phyloP scores from a whole-genome alignment of 1,140 invertebrate species.

The Dendrolimus kikuchii region DNA sequence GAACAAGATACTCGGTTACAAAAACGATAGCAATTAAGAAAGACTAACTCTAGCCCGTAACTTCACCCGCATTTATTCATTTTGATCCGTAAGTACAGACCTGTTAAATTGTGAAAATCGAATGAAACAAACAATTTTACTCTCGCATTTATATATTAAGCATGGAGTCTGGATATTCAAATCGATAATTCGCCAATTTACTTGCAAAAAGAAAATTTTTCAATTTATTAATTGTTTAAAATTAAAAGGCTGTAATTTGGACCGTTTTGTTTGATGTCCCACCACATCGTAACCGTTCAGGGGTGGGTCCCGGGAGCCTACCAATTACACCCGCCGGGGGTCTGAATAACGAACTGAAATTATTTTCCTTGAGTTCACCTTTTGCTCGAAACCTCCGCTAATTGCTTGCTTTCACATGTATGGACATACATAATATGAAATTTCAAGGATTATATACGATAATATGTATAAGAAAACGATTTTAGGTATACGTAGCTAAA shows the following conservation, averaged over 20 bases:
- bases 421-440: neutral
- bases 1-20: no score
- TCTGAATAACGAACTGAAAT: slow-evolving; percentile 32
- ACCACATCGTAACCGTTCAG: slow-evolving; percentile 9
- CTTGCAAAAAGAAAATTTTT: slow-evolving; percentile 12
- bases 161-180: no score
- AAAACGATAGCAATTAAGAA: no score
- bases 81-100: no score
- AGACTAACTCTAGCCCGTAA: no score
- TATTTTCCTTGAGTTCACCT: slow-evolving; percentile 25
- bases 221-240: slow-evolving; percentile 22
- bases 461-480: slow-evolving; percentile 1
- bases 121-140: no score
- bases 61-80: no score
- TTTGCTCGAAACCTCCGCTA: slow-evolving; percentile 25
- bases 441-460: neutral
- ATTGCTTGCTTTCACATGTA: slow-evolving; percentile 17
- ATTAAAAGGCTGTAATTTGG: slow-evolving; percentile 19
- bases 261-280: slow-evolving; percentile 21
- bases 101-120: no score
- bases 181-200: neutral
- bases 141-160: no score
- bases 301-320: slow-evolving; percentile 16
- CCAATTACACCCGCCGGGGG: slow-evolving; percentile 25
- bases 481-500: neutral